A percentile compares a stretch with the other conserved stretches of the same genome.
Conservation (phyloP, 2,113 vertebrate genomes). For the Alethe castanea region DNA sequence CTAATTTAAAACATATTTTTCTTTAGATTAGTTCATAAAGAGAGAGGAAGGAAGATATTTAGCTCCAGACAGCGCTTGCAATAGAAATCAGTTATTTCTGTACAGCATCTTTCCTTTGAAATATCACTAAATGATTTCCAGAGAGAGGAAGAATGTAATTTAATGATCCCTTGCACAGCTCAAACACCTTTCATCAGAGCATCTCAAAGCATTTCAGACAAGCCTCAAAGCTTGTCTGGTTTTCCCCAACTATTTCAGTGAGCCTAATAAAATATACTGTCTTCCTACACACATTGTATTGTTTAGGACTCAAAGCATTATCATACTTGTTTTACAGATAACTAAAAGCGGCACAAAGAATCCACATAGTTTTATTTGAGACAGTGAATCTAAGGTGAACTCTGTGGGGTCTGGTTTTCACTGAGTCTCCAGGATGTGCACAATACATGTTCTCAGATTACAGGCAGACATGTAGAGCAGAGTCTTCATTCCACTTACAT, state of each 20-base stretch:
- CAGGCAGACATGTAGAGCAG: background rate
- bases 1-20: constrained; percentile 60
- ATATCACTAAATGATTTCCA: constrained; percentile 59
- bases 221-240: constrained; percentile 58
- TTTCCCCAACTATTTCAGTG: constrained; percentile 42
- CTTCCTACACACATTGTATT: constrained; percentile 62
- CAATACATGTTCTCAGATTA: constrained; percentile 11
- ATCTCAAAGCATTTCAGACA: constrained; percentile 56
- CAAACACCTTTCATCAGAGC: constrained; percentile 60
- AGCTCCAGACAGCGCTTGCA: constrained; percentile 51
- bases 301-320: constrained; percentile 58
- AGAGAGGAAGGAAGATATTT: constrained; percentile 56
- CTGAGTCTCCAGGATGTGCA: background rate
- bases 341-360: constrained; percentile 29
- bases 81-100: constrained; percentile 52
- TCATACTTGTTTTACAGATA: constrained; percentile 51
- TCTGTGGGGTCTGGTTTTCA: constrained; percentile 36
- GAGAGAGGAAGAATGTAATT: constrained; percentile 61
- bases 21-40: constrained; percentile 46
- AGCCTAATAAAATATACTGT: constrained; percentile 55
- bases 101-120: constrained; percentile 53
- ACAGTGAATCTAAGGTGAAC: constrained; percentile 15
- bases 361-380: background rate
- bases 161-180: constrained; percentile 62
- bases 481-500: constrained; percentile 10